Evolutionary conservation across 2,888 invertebrate species (phyloP).

Genomic region (Caenorhabditis sp.): DNA sequence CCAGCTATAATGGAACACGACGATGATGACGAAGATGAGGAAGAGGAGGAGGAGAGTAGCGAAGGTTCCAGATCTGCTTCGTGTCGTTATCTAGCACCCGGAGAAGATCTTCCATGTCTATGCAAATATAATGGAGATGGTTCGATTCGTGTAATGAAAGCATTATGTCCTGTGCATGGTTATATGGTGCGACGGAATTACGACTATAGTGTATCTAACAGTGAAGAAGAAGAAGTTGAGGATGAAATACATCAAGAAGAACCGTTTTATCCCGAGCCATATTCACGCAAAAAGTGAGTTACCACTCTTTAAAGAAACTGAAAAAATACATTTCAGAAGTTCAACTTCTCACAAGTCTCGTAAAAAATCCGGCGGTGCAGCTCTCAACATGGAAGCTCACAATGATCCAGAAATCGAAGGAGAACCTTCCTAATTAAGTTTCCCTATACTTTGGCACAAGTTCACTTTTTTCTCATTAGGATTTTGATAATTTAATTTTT

Average conservation of each 20-base stretch:
- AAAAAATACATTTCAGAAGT: slow-evolving; percentile 1
- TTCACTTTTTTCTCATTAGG: background rate
- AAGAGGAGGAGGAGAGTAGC: slow-evolving; percentile 35
- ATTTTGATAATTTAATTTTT: slow-evolving; percentile 1
- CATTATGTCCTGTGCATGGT: slow-evolving; percentile 70
- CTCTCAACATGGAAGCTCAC: slow-evolving; percentile 31
- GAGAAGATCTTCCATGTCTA: slow-evolving; percentile 68
- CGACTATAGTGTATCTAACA: slow-evolving; percentile 57
- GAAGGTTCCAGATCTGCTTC: slow-evolving; percentile 39
- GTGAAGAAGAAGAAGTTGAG: slow-evolving; percentile 51
- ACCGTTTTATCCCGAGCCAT: slow-evolving; percentile 51
- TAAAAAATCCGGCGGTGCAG: slow-evolving; percentile 9
- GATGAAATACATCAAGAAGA: slow-evolving; percentile 55
- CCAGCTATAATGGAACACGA: slow-evolving; percentile 54
- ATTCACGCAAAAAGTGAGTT: slow-evolving; percentile 33
- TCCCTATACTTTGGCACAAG: background rate
- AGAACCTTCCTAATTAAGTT: background rate
- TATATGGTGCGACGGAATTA: slow-evolving; percentile 63
- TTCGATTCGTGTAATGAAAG: slow-evolving; percentile 57
- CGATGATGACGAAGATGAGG: slow-evolving; percentile 38
- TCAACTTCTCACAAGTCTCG: background rate
- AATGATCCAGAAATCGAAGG: slow-evolving; percentile 16
- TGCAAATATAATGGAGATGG: slow-evolving; percentile 66
- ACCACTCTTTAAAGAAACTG: too few relatives aligned
- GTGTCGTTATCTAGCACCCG: slow-evolving; percentile 63